Evolutionary conservation across 2,888 invertebrate species (phyloP).

Genomic region (Chrysolina americana): DNA sequence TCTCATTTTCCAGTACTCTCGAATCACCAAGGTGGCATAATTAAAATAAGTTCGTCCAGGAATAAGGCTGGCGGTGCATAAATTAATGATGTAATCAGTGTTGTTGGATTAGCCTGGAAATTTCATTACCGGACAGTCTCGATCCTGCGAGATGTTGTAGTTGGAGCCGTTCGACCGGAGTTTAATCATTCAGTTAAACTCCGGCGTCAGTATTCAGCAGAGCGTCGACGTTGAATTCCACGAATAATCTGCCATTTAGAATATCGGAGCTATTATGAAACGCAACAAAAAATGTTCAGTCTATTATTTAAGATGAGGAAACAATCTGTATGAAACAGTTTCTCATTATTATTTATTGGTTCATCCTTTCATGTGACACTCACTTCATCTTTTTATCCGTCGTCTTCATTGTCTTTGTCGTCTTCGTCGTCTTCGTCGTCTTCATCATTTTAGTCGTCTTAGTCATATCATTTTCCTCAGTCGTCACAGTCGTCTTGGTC

Average conservation of each 20-base stretch:
- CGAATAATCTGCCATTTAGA: too few relatives aligned
- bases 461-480: too few relatives aligned
- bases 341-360: too few relatives aligned
- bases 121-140: conserved; percentile 50
- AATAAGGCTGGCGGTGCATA: conserved; percentile 48
- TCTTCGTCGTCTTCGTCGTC: too few relatives aligned
- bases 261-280: background rate
- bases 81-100: conserved; percentile 53
- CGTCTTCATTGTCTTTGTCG: too few relatives aligned
- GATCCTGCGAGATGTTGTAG: conserved; percentile 20
- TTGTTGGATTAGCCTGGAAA: conserved; percentile 44
- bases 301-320: too few relatives aligned
- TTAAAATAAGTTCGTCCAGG: conserved; percentile 46
- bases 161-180: conserved; percentile 15
- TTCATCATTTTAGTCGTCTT: too few relatives aligned
- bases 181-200: conserved; percentile 31
- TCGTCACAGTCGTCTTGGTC: too few relatives aligned
- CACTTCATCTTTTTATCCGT: too few relatives aligned
- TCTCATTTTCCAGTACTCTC: conserved; percentile 10
- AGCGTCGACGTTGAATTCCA: conserved; percentile 19
- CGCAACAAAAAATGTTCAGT: too few relatives aligned
- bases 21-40: conserved; percentile 42
- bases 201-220: conserved; percentile 12
- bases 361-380: too few relatives aligned
- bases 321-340: too few relatives aligned